Base-by-base conservation (phyloP, 2,797 vertebrate species). In the Hozukius guyotensis region DNA sequence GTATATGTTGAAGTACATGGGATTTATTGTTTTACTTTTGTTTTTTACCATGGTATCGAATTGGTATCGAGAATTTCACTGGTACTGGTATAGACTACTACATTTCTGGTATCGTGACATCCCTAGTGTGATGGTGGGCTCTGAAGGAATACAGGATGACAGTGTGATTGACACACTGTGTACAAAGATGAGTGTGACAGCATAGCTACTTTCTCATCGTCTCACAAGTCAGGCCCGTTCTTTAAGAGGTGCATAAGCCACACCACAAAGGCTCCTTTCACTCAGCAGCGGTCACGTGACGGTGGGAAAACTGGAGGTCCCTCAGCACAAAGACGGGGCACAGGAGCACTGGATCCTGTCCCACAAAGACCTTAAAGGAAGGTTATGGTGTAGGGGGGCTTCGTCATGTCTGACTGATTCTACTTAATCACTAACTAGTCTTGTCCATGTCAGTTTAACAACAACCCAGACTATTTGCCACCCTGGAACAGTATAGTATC, bases 231-330 rank as follows among this genome's bases (percentile, higher is more conserved):
- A 85, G 84, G 80, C 78, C 68, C 25, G 25, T 46, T 90, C 85
- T 85, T 85, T 80, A 90, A 89, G 65, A 70, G 72, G 78, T 55
- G 63, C 72, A 80, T 79, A 84, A 89, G 80, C 76, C 67, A 60
- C 74, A 18, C 65, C 70, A 94, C 94, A 95, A 96, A 94, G 91
- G 65, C 67, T 77, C 63, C 91, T 91, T 94, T 95, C 90, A 94
- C 77, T 65, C 63, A 22, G 74, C 55, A 16, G 24, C 1, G 8
- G 81, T 90, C 93, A 95, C 56, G 72, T 92, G 95, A 95, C 87
- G 82, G 90, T 94, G 94, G 90, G 92, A 94, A 92, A 95, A 83
- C 82, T 86, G 62, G 80, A 79, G 75, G 76, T 85, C 75, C 80
- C 69, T 57, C 25, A 24, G 64, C 61, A 88, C 83, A 92, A 89